Base-by-base conservation (phyloP, 2,888 invertebrate species). In the Pollenia angustigena region DNA sequence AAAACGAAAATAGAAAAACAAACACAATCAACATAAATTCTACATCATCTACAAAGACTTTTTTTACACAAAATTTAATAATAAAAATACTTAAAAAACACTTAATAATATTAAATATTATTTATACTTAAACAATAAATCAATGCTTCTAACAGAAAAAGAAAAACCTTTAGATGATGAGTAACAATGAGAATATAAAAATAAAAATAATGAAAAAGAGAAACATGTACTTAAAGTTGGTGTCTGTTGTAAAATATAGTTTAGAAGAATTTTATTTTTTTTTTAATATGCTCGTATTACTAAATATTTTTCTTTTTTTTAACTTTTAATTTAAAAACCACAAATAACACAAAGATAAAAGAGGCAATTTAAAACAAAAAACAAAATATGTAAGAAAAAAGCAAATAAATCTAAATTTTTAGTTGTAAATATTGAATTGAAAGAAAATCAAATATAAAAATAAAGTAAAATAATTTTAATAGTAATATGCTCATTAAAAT, bases 231-330 rank as follows among this genome's bases (percentile, higher is more conserved):
- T 60, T 40, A 44, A 48, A 78, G 62, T 72, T 58, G 50, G 52
- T 68, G 52, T 75, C 66, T 80, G 68, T 74, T 84, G 84, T 84
- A 84, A 79, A 56, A 84, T 84, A 84, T 80, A 84, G 84, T 84
- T 84, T 84, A 84, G 79, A 74, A 72, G 68, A 84, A 80, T 80
- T 84, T 60, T 60, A 44, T 82, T 87, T 76, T 88, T 81, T 78
- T 82, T 71, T 60, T 80, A 74, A 66, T 40, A 68, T 50, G 40
- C 18, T 64, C 16, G 42, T 64, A n/a, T 62, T 69, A 62, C 42
- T 54, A 54, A 66, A 58, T 48, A 66, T 18, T 44, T 50, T 9
- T 42, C 12, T 52, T 46, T 72, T 12, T 44, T 23, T 64, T 40
- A 23, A 42, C 14, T 48, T 76, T 40, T 76, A 62, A 44, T 60